Conservation (phyloP, 2,797 vertebrate species). For the Pangasius djambal region DNA sequence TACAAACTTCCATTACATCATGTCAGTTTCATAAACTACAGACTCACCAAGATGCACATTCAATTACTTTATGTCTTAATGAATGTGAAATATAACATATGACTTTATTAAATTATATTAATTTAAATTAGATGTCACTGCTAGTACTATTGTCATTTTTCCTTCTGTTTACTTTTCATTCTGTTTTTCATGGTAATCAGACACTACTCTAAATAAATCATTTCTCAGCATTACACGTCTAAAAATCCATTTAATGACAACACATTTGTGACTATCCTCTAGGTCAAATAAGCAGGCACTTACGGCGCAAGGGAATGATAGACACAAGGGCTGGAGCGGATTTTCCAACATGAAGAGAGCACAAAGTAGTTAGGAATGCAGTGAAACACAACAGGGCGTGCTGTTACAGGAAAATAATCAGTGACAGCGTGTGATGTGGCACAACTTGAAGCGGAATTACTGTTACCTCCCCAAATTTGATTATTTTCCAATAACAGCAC, state of each 20-base stretch:
- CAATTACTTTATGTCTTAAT: not conserved
- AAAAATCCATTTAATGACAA: not conserved
- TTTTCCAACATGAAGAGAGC: not conserved
- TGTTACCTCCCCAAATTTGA: not conserved
- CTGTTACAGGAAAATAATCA: conserved; percentile 1
- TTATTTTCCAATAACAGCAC: not conserved
- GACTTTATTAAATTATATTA: too few species aligned
- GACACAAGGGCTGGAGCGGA: not conserved
- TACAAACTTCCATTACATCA: not conserved
- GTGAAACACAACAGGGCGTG: not conserved
- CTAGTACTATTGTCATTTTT: not conserved
- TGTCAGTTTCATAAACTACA: too few species aligned
- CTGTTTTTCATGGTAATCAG: not conserved
- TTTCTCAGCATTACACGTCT: not conserved
- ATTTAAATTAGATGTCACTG: not conserved
- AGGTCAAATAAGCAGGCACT: not conserved
- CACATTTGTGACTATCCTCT: not conserved
- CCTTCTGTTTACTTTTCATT: not conserved
- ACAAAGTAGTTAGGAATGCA: not conserved
- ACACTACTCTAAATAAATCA: not conserved
- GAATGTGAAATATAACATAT: not conserved
- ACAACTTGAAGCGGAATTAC: not conserved
- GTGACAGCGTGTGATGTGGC: not conserved
- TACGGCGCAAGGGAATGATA: not conserved
- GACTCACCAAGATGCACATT: not conserved